Conservation (phyloP, 1,140 invertebrate species). For the Aphelenchoides fujianensis region DNA sequence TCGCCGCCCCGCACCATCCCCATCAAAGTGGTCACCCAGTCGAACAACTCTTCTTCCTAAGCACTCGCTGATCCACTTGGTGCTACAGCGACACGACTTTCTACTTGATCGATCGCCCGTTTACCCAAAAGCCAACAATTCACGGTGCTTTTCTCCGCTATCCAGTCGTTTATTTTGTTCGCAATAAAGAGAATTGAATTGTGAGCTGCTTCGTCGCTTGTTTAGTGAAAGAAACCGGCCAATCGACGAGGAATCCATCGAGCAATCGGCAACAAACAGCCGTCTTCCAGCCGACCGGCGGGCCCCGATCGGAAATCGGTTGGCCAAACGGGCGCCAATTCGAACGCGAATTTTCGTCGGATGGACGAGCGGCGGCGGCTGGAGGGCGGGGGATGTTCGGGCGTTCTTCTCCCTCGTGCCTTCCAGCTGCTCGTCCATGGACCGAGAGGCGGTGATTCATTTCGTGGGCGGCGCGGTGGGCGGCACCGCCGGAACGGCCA, state of each 20-base stretch:
- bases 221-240: background rate
- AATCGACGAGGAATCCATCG: background rate
- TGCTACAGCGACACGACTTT: too few species aligned
- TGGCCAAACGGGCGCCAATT: background rate
- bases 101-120: background rate
- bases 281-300: too few species aligned
- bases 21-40: constrained; percentile 12
- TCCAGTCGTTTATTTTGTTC: too few species aligned
- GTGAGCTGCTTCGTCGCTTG: background rate
- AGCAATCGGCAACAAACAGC: background rate
- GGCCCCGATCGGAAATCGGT: too few species aligned
- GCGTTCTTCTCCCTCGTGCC: too few species aligned
- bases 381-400: background rate
- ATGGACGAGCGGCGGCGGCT: background rate
- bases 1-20: constrained; percentile 5
- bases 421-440: constrained; percentile 4
- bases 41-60: background rate
- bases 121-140: too few species aligned
- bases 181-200: background rate
- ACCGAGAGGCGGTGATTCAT: constrained; percentile 27
- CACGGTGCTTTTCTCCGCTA: too few species aligned
- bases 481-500: constrained; percentile 74
- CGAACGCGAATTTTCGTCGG: background rate
- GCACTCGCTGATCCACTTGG: background rate
- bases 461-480: constrained; percentile 38